Base-by-base conservation (phyloP, 2,113 vertebrate species). In the Perca flavescens region DNA sequence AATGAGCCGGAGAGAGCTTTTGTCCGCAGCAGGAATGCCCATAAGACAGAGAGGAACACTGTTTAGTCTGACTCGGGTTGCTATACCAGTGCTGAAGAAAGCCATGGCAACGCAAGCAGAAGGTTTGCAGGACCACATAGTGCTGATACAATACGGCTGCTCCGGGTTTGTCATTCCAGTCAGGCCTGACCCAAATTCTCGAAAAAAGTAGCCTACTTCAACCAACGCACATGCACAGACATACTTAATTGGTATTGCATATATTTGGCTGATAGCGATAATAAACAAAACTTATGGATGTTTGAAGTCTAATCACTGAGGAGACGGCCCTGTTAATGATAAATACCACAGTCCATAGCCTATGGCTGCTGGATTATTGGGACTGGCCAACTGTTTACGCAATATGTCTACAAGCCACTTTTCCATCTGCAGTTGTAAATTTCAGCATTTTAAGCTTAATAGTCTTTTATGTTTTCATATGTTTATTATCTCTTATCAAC, bases 141-240 rank as follows among this genome's bases (percentile, higher is more conserved):
- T 67, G 77, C 81, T 43, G 76, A 83, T 79, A 93, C 91, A 93
- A 92, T 89, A 85, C 88, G 9, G 56, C 78, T 64, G 68, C 79
- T 66, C 74, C 31, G 65, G 88, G 88, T 91, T 95, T 95, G 88
- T 93, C 90, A 95, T 95, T 95, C 95, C 86, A 93, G 94, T 96
- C 95, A 94, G 92, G 92, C 90, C 91, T 94, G 93, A 92, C 93
- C 93, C 93, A 95, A 94, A 94, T 95, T 88, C 89, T 92, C 90
- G 77, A 89, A 87, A 90, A 92, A 90, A 86, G 67, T 86, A 79
- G 62, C 81, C 57, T 81, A 81, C 86, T 85, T 91, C 80, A 84
- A 74, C 72, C 77, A 46, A 82, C 69, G 64, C 53, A 46, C 83
- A 77, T 50, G 82, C 73, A 84, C 34, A 71, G 60, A 70, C 68